phyloP scores from a whole-genome alignment of 2,888 invertebrate species.

The Temnothorax rugatulus region DNA sequence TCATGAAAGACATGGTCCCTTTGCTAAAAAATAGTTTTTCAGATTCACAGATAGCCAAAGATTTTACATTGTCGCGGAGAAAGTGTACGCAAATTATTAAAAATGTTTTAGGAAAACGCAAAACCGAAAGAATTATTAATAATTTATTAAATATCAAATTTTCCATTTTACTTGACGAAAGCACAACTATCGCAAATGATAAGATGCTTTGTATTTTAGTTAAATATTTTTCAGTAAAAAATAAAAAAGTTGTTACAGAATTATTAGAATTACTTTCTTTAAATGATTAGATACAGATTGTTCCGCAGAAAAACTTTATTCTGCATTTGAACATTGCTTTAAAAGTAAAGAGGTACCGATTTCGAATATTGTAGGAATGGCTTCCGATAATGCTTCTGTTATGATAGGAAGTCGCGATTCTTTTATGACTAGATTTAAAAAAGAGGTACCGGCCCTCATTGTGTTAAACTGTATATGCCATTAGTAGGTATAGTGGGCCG shows the following conservation, averaged over 20 bases:
- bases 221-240: not conserved
- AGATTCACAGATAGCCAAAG: not conserved
- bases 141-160: not conserved
- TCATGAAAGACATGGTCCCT: not conserved
- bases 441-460: conserved; percentile 12
- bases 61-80: not conserved
- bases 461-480: conserved; percentile 38
- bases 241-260: not conserved
- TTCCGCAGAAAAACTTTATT: conserved; percentile 34
- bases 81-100: conserved; percentile 3
- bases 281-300: conserved; percentile 42
- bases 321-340: conserved; percentile 33
- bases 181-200: conserved; percentile 7
- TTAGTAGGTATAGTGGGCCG: no score
- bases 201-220: conserved; percentile 17
- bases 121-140: not conserved
- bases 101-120: conserved; percentile 12
- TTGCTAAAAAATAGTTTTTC: not conserved
- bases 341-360: conserved; percentile 14
- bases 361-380: conserved; percentile 21
- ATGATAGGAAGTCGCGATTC: conserved; percentile 8
- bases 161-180: conserved; percentile 16
- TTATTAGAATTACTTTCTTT: conserved; percentile 11
- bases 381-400: conserved; percentile 29
- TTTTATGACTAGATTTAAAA: conserved; percentile 17